Percentiles rank a stretch among this genome's conserved stretches.
These are phyloP conservation scores for Parauchenoglanis ngamensis DNA, from an alignment of 2,797 vertebrate genomes.

Conservation along the genomic window DNA sequence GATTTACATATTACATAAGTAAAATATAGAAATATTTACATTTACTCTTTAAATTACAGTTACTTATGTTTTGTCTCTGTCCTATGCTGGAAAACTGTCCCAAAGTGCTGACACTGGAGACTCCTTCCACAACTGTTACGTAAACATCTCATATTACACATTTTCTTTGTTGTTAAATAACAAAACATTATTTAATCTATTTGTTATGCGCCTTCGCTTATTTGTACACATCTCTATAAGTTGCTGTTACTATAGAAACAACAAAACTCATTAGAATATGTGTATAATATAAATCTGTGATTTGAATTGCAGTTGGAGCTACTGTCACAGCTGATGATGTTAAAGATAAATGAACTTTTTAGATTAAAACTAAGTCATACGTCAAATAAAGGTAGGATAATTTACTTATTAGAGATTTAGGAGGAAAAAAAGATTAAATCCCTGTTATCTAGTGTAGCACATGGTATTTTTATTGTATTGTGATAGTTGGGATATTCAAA, in stretches of 20 bases:
- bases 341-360: not conserved
- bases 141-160: not conserved
- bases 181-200: not conserved
- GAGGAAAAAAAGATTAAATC: conserved; percentile 44
- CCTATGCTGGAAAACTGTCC: not conserved
- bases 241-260: not conserved
- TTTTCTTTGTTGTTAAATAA: not conserved
- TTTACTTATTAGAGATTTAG: not conserved
- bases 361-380: not conserved
- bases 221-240: not conserved
- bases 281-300: not conserved
- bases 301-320: not conserved
- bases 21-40: too few species aligned
- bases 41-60: too few species aligned
- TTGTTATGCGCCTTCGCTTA: not conserved
- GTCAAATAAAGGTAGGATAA: not conserved
- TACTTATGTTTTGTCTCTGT: too few species aligned
- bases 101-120: not conserved
- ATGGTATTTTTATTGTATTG: conserved; percentile 41
- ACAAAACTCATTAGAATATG: not conserved
- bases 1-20: too few species aligned
- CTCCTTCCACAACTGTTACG: not conserved
- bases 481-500: conserved; percentile 30
- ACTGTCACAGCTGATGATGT: not conserved
- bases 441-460: conserved; percentile 16